Percentiles rank a stretch among this genome's conserved stretches.
Evolutionary conservation across 2,888 invertebrate species (phyloP).

Genomic region (Tetropium fuscum): DNA sequence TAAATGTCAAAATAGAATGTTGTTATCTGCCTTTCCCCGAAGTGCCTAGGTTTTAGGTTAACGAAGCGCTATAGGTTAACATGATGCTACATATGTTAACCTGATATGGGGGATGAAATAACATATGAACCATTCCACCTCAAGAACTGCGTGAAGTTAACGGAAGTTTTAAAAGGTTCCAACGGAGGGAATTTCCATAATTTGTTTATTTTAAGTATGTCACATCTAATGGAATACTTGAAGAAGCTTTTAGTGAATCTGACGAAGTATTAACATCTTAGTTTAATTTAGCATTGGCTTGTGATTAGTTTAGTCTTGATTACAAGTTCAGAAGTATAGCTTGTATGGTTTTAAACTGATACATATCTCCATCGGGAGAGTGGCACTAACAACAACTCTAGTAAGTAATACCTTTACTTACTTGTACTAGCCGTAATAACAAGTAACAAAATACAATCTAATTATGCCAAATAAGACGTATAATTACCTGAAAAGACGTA

Average conservation of each 20-base stretch:
- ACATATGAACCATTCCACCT: slow-evolving; percentile 29
- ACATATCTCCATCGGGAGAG: too few relatives aligned
- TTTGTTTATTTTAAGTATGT: slow-evolving; percentile 13
- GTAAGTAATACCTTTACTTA: too few relatives aligned
- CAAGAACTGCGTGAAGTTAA: slow-evolving; percentile 32
- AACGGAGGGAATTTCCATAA: slow-evolving; percentile 2
- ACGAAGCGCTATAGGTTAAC: neutral
- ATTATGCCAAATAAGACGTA: too few relatives aligned
- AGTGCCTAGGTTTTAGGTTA: neutral
- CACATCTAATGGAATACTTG: neutral
- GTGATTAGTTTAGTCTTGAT: too few relatives aligned
- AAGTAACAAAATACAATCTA: too few relatives aligned
- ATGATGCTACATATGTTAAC: neutral
- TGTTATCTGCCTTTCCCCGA: slow-evolving; percentile 8
- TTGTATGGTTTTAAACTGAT: too few relatives aligned
- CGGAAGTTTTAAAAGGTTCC: slow-evolving; percentile 27
- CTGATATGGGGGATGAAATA: slow-evolving; percentile 29
- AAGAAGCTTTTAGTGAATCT: neutral
- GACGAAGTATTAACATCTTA: too few relatives aligned
- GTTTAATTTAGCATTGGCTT: too few relatives aligned
- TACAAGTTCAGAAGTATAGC: too few relatives aligned
- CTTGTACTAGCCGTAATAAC: too few relatives aligned
- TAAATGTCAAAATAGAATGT: slow-evolving; percentile 10
- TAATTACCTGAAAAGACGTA: too few relatives aligned
- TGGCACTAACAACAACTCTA: too few relatives aligned